phyloP scores from a whole-genome alignment of 2,113 vertebrate genomes.

The Porphyrio hochstetteri region DNA sequence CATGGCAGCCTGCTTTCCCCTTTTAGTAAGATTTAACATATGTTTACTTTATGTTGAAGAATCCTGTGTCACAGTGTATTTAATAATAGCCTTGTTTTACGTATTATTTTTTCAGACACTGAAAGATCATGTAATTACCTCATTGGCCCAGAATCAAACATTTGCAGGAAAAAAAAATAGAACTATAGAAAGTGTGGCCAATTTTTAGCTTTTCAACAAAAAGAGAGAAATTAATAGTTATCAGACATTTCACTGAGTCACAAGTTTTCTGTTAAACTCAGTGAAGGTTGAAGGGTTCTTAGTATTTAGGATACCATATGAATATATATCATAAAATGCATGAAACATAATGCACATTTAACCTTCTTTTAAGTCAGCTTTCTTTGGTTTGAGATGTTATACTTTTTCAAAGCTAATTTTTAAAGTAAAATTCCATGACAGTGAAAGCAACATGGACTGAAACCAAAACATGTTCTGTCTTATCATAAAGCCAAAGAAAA shows the following conservation, averaged over 20 bases:
- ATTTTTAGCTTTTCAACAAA: background rate
- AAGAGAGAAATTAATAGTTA: background rate
- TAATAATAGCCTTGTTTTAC: background rate
- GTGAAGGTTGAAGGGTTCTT: background rate
- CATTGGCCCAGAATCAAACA: background rate
- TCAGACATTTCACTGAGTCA: background rate
- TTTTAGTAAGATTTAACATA: background rate
- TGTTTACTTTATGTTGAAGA: background rate
- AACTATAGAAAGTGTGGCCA: background rate
- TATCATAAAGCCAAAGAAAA: conserved; percentile 1
- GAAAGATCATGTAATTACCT: background rate
- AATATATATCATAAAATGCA: background rate
- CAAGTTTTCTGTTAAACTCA: background rate
- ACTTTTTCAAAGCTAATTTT: background rate
- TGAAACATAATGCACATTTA: background rate
- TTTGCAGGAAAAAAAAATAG: background rate
- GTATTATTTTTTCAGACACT: background rate
- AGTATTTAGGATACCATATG: background rate
- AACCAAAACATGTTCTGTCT: background rate
- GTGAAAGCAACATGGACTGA: background rate
- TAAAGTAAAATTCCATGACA: background rate
- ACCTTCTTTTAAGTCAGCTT: background rate
- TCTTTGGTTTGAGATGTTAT: background rate
- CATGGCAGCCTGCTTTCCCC: background rate
- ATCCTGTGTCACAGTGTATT: background rate